These are phyloP conservation scores for Alligator mississippiensis DNA, from an alignment of 2,113 vertebrate species.

Conservation along the genomic window DNA sequence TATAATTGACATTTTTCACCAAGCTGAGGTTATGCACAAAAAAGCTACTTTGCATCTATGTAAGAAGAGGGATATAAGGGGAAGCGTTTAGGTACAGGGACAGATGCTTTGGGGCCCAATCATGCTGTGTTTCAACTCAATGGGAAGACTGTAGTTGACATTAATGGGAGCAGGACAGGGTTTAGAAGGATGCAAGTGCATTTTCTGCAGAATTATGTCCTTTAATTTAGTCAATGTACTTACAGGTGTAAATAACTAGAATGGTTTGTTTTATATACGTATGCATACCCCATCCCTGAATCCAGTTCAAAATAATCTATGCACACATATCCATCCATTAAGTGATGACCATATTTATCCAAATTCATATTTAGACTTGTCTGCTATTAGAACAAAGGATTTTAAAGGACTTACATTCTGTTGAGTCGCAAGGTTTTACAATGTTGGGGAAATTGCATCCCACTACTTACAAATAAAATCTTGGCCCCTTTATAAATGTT, in stretches of 20 bases:
- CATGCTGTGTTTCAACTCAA: constrained; percentile 23
- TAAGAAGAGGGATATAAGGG: constrained; percentile 28
- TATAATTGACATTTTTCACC: constrained; percentile 1
- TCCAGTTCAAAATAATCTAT: too few relatives aligned
- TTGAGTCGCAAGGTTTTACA: background rate
- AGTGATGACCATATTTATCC: background rate
- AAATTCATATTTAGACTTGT: background rate
- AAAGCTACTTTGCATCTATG: constrained; percentile 34
- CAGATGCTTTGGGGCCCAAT: background rate
- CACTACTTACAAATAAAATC: background rate
- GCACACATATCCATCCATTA: background rate
- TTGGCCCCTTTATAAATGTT: background rate
- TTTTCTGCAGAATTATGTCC: background rate
- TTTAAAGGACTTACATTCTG: background rate
- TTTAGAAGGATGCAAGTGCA: background rate
- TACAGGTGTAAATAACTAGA: background rate
- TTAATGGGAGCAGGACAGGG: background rate
- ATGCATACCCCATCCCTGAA: background rate
- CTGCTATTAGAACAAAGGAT: background rate
- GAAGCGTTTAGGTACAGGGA: background rate
- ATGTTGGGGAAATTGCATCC: background rate
- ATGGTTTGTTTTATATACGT: background rate
- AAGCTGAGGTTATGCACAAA: background rate
- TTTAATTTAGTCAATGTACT: background rate
- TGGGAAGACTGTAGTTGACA: background rate